phyloP scores from a whole-genome alignment of 2,113 vertebrate genomes.

The Genyomyrus donnyi region DNA sequence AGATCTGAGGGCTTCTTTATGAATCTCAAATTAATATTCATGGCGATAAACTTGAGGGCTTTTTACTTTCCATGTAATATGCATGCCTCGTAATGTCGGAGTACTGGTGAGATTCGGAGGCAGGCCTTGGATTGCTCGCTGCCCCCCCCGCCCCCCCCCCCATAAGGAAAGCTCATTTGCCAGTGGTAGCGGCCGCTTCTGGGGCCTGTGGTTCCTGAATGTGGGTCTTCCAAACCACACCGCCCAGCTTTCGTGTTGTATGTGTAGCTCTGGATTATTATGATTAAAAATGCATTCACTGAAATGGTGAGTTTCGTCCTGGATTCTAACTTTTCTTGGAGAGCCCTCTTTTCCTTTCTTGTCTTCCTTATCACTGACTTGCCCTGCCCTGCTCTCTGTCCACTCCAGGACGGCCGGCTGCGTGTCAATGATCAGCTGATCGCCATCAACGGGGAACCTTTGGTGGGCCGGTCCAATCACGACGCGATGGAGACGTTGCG shows the following conservation, averaged over 20 bases:
- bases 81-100: slow-evolving; percentile 32
- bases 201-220: not conserved
- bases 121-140: not conserved
- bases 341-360: not conserved
- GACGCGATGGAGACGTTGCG: slow-evolving; percentile 93
- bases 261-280: not conserved
- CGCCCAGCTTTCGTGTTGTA: not conserved
- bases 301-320: not conserved
- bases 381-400: not conserved
- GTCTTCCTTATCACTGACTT: not conserved
- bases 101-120: slow-evolving; percentile 2
- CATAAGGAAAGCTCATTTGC: not conserved
- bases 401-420: slow-evolving; percentile 79
- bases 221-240: not conserved
- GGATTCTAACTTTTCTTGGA: not conserved
- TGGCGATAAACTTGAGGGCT: slow-evolving; percentile 9
- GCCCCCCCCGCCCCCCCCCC: not conserved
- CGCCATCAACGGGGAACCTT: slow-evolving; percentile 85
- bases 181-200: not conserved
- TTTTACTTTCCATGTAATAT: slow-evolving; percentile 19
- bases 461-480: slow-evolving; percentile 85
- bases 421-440: slow-evolving; percentile 85
- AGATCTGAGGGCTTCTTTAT: slow-evolving; percentile 9
- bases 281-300: not conserved
- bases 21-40: slow-evolving; percentile 12